These are phyloP conservation scores for Acronicta psi DNA, from an alignment of 2,888 invertebrate genomes.

Conservation along the genomic window DNA sequence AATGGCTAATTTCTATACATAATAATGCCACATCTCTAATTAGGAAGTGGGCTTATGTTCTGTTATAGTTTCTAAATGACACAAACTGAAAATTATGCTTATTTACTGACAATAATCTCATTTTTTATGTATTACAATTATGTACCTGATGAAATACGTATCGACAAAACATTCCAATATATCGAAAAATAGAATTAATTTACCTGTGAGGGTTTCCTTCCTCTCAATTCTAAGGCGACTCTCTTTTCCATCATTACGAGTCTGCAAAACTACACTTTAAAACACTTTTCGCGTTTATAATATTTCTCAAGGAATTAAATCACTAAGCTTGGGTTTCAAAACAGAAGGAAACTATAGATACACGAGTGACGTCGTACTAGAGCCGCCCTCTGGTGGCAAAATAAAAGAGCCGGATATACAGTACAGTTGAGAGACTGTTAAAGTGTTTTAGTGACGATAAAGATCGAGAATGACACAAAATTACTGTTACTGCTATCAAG, in stretches of 20 bases:
- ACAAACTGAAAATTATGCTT: conserved; percentile 38
- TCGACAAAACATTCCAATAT: conserved; percentile 88
- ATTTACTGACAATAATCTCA: conserved; percentile 57
- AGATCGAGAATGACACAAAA: conserved; percentile 17
- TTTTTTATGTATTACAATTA: conserved; percentile 69
- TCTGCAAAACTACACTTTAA: conserved; percentile 70
- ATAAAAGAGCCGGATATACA: conserved; percentile 76
- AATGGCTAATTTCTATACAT: conserved; percentile 85
- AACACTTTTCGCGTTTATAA: conserved; percentile 75
- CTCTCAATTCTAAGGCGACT: conserved; percentile 97
- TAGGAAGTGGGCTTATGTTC: conserved; percentile 62
- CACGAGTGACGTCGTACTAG: conserved; percentile 86
- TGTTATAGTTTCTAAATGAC: conserved; percentile 30
- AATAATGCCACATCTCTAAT: conserved; percentile 83
- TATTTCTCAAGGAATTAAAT: conserved; percentile 83
- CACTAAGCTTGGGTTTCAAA: conserved; percentile 89
- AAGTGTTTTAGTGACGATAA: conserved; percentile 21
- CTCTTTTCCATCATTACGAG: conserved; percentile 95
- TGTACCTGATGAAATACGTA: conserved; percentile 84
- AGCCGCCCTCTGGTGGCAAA: conserved; percentile 82
- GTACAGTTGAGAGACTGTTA: conserved; percentile 64
- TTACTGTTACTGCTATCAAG: conserved; percentile 11
- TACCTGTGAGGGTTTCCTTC: conserved; percentile 96
- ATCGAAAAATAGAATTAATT: conserved; percentile 83
- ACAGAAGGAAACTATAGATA: conserved; percentile 89